These are phyloP conservation scores for Percopsis transmontana DNA, from an alignment of 2,113 vertebrate genomes.

Conservation along the genomic window DNA sequence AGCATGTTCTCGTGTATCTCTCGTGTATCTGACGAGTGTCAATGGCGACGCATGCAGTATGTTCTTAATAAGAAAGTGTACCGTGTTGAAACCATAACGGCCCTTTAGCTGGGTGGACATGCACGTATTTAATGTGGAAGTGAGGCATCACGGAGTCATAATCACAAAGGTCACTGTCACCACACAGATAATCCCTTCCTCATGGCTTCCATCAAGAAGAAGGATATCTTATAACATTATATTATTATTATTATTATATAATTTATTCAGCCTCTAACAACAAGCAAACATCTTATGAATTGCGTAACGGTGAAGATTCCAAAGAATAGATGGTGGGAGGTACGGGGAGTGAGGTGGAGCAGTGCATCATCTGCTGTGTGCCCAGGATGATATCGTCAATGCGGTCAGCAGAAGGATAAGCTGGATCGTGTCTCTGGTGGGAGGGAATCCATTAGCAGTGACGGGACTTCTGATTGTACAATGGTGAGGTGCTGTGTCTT, in stretches of 20 bases:
- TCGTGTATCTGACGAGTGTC: conserved; percentile 4
- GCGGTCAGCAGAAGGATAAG: conserved; percentile 27
- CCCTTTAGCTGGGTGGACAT: not conserved
- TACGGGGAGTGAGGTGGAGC: conserved; percentile 31
- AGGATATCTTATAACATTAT: no score
- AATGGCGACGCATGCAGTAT: conserved; percentile 7
- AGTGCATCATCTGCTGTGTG: conserved; percentile 15
- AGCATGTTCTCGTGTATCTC: no score
- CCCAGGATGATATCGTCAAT: conserved; percentile 14
- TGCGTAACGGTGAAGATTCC: conserved; percentile 35
- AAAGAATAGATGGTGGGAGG: conserved; percentile 44
- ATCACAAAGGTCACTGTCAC: not conserved
- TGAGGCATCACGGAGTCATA: conserved; percentile 11
- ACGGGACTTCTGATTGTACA: not conserved
- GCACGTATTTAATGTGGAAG: conserved; percentile 4
- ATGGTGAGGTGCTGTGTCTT: not conserved
- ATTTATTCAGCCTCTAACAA: no score
- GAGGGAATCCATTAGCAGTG: not conserved
- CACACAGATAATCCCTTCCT: conserved; percentile 4
- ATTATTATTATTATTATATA: no score
- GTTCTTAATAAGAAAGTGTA: conserved; percentile 4
- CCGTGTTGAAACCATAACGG: conserved; percentile 12
- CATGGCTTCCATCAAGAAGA: no score
- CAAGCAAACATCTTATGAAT: not conserved
- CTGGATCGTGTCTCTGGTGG: not conserved